Base-by-base conservation (phyloP, 2,113 vertebrate genomes). In the Pristiophorus japonicus region DNA sequence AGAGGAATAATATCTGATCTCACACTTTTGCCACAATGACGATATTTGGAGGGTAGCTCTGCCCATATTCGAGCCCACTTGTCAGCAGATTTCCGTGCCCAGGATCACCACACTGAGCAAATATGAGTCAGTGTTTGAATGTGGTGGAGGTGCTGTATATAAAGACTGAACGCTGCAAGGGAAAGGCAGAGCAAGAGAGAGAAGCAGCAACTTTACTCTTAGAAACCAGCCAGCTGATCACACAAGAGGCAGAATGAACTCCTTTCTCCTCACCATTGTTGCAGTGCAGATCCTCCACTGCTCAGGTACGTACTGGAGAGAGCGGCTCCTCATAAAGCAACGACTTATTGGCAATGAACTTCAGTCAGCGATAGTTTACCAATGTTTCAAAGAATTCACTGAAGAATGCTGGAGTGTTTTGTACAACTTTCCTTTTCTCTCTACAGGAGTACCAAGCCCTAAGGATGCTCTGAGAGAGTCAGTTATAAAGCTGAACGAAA, bases 51-150 rank as follows among this genome's bases (percentile, higher is more conserved):
- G 87, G 87, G 12, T n/a, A 59, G 45, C 51, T 55, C 27, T 90
- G 87, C 24, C 47, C 47, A 90, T 51, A 59, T 59, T 59, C 11
- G 7, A 34, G 51, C 87, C 87, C 87, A 90, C 87, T 2, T 90
- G 47, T 55, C 22, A 90, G 47, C 87, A 55, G 47, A 10, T 59
- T 55, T 14, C 51, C 4, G 24, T 59, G 87, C 24, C 51, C 87
- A 90, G 47, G 10, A 59, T 34, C 30, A 59, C 8, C 87, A 27
- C 30, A 51, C 51, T 90, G 18, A 59, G 47, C 51, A 55, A 90
- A 90, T 51, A 90, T 59, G 47, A 90, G 87, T 55, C 87, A 90
- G 51, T 90, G 87, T 59, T 90, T 90, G 87, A 59, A 51, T 90
- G 47, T 90, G 87, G 87, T 90, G 6, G 87, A 59, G 87, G 27